Base-by-base conservation (phyloP, 2,888 invertebrate genomes). In the Drosophila peninsularis region DNA sequence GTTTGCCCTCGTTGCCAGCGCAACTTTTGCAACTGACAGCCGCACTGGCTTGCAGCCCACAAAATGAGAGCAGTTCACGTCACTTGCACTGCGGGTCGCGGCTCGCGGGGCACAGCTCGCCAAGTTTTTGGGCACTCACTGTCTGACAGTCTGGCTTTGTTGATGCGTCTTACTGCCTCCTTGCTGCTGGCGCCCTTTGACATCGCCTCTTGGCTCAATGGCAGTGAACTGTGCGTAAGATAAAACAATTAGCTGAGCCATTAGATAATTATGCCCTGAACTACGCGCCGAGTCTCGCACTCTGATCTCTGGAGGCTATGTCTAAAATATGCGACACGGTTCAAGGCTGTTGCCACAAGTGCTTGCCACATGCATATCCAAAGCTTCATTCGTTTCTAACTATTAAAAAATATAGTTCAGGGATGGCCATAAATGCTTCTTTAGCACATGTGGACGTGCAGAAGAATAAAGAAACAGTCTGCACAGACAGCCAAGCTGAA, bases 161-260 rank as follows among this genome's bases (percentile, higher is more conserved):
- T 24, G 17, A 41, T 66, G 80, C 71, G 24, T 27, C 62, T 62
- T 34, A 19, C 39, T 45, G 47, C 39, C 39, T 30, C 65, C 5
- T n/a, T 47, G 50, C 66, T 62, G 60, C 47, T 50, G 57, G 11
- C 75, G 14, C 67, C 66, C 58, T 56, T 74, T 41, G 30, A 56
- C 61, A 61, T 53, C 54, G 64, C 58, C 64, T 71, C 67, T 61
- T 83, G 86, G 70, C 78, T 55, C 58, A 63, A 45, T 86, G 86
- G 75, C 84, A 85, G 79, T 85, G 84, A 85, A 84, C 86, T 70
- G 62, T 39, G 56, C 50, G 37, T 36, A 42, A 57, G 47, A 36
- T 45, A 44, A 65, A 68, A 54, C 56, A 64, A 66, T 71, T 78
- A 37, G 60, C 56, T 54, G 45, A 41, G 70, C 47, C 66, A 65